Conservation (phyloP, 1,140 invertebrate genomes). For the Drosophila triauraria region DNA sequence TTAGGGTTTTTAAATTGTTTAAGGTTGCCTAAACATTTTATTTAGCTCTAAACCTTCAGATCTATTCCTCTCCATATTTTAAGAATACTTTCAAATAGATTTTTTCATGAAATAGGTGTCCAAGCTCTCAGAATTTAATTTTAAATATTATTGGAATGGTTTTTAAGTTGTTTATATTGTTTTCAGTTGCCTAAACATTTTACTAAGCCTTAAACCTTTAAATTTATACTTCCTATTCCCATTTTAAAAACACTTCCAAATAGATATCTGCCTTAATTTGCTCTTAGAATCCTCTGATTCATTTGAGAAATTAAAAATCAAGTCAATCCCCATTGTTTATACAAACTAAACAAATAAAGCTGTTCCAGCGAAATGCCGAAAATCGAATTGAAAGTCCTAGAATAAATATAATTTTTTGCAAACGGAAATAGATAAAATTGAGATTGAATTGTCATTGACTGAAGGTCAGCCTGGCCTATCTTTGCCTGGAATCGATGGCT, state of each 20-base stretch:
- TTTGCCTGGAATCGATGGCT: conserved; percentile 34
- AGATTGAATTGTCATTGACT: conserved; percentile 39
- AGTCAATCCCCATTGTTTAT: conserved; percentile 1
- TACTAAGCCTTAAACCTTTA: too few species aligned
- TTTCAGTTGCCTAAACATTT: too few species aligned
- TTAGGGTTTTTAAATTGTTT: too few species aligned
- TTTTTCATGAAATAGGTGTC: too few species aligned
- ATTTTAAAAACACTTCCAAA: neutral
- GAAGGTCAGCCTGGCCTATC: conserved; percentile 25
- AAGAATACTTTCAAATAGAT: neutral
- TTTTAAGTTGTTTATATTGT: too few species aligned
- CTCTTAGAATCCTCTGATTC: neutral
- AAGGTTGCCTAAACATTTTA: too few species aligned
- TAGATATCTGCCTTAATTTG: too few species aligned
- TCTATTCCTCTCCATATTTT: too few species aligned
- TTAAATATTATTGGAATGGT: too few species aligned
- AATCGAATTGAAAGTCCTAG: neutral
- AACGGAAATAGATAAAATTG: conserved; percentile 1
- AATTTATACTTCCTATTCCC: too few species aligned
- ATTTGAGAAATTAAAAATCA: neutral
- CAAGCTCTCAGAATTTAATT: too few species aligned
- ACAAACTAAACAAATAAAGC: conserved; percentile 4
- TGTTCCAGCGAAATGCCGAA: neutral
- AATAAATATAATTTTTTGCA: neutral
- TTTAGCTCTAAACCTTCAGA: too few species aligned